A percentile compares a stretch with the other conserved stretches of the same genome.
Evolutionary conservation across 2,888 invertebrate genomes (phyloP).

Genomic region (Eumacrocentrus americanus): DNA sequence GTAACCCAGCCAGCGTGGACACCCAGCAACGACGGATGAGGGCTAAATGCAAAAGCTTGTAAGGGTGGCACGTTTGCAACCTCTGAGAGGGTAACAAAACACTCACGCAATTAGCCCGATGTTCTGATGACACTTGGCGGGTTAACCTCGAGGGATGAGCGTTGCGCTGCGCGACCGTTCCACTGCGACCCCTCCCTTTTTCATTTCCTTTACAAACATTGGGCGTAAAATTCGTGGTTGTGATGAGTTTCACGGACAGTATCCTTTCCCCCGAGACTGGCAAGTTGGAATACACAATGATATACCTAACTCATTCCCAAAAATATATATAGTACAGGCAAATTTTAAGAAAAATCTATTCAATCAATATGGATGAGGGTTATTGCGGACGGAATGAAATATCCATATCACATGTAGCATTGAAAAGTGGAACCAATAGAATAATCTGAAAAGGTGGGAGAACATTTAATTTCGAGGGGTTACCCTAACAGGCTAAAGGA

Average conservation of each 20-base stretch:
- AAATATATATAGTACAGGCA: no score
- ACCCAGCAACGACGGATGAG: conserved; percentile 43
- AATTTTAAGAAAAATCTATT: no score
- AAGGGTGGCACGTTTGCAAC: conserved; percentile 46
- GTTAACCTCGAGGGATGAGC: conserved; percentile 45
- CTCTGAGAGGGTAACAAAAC: conserved; percentile 55
- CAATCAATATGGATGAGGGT: no score
- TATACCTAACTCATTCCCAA: no score
- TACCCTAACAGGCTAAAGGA: not conserved
- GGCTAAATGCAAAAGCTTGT: conserved; percentile 61
- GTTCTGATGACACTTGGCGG: conserved; percentile 55
- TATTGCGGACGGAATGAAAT: no score
- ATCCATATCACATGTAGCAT: no score
- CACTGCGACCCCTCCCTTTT: conserved; percentile 21
- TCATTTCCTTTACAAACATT: not conserved
- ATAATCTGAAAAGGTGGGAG: not conserved
- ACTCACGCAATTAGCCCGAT: conserved; percentile 58
- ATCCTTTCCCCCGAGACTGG: no score
- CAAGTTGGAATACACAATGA: no score
- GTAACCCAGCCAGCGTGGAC: not conserved
- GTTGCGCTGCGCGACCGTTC: conserved; percentile 27
- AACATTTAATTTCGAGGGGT: conserved; percentile 14
- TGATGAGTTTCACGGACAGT: not conserved
- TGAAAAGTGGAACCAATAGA: not conserved
- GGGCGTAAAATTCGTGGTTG: not conserved